Evolutionary conservation across 2,113 vertebrate species (phyloP).

Genomic region (Chaetodon auriga): DNA sequence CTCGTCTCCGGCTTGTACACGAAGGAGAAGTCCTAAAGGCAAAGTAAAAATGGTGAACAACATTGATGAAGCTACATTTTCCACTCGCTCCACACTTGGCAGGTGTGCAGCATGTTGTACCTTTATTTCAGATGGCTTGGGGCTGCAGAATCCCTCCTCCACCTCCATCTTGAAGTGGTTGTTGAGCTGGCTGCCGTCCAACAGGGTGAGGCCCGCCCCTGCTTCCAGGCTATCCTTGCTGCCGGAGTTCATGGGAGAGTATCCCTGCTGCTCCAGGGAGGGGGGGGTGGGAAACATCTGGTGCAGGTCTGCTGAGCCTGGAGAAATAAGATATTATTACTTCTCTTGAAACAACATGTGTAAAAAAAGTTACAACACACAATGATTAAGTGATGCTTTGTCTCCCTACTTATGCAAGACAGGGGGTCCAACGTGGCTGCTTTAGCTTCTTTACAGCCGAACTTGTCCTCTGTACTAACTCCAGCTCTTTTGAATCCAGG

Average conservation of each 20-base stretch:
- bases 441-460: constrained; percentile 90
- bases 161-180: constrained; percentile 96
- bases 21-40: constrained; percentile 94
- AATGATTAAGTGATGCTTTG: neutral
- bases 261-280: constrained; percentile 96
- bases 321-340: constrained; percentile 13
- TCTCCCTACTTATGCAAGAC: constrained; percentile 93
- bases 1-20: constrained; percentile 94
- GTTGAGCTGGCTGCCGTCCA: constrained; percentile 89
- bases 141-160: constrained; percentile 98
- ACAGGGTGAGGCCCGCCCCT: constrained; percentile 89
- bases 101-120: constrained; percentile 73
- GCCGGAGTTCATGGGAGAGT: constrained; percentile 98
- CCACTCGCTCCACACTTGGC: neutral
- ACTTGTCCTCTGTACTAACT: constrained; percentile 89
- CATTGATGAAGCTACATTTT: neutral
- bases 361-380: neutral
- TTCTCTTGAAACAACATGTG: neutral
- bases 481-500: constrained; percentile 91
- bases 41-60: constrained; percentile 18
- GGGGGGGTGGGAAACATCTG: constrained; percentile 99
- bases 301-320: constrained; percentile 96
- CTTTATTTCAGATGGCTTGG: constrained; percentile 97
- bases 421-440: constrained; percentile 88
- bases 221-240: constrained; percentile 94